Evolutionary conservation across 2,113 vertebrate species (phyloP).

Genomic region (Rhynchomys soricoides): DNA sequence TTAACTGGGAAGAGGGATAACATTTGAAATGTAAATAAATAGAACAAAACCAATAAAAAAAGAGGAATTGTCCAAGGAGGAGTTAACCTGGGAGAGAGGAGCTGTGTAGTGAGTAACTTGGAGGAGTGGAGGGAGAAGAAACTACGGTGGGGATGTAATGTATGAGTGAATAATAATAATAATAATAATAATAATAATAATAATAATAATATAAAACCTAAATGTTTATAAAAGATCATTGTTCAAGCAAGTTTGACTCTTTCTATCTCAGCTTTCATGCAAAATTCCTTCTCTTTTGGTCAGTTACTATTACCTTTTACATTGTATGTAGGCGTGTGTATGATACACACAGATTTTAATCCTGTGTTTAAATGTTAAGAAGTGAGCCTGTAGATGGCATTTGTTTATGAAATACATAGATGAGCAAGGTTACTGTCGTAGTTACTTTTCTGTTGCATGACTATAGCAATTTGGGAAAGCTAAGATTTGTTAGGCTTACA

Average conservation of each 20-base stretch:
- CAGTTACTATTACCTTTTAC: not conserved
- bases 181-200: no score
- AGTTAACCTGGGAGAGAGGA: no score
- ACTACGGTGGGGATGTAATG: no score
- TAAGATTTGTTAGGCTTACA: not conserved
- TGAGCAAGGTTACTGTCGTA: not conserved
- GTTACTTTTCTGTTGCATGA: not conserved
- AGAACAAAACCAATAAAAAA: no score
- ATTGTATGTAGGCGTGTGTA: not conserved
- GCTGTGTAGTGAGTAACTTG: no score
- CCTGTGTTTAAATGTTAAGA: not conserved
- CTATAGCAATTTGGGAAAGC: not conserved
- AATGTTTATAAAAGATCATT: not conserved
- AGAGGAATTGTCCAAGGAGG: no score
- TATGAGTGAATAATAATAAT: no score
- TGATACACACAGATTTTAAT: not conserved
- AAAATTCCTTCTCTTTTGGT: not conserved
- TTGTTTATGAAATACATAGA: not conserved
- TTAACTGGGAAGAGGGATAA: no score
- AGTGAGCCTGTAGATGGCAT: not conserved
- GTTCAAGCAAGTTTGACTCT: not conserved
- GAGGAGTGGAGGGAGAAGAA: no score
- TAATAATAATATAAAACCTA: no score
- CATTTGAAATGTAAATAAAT: no score
- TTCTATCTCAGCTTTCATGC: not conserved